Evolutionary conservation across 2,113 vertebrate genomes (phyloP), one percentile per base, ranked within the genome.

Genomic region (Axis porcinus): DNA sequence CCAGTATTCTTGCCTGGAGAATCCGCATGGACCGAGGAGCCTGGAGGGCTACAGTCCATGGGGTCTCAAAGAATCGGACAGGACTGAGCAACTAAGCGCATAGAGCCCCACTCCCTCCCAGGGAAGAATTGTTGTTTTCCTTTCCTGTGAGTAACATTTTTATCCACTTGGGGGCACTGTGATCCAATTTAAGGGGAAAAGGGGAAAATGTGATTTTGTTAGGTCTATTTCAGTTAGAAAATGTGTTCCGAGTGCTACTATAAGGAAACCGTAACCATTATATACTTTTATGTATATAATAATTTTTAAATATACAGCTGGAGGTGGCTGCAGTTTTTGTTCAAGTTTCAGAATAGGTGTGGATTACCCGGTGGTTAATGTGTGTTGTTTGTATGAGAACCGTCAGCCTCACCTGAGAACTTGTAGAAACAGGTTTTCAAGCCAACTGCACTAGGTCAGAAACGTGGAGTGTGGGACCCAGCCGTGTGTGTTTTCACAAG

Each of bases 91-190:
- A 40, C 2, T 1, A 11, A 70, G 64, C n/a, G 3, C n/a, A 23
- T 11, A 13, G 16, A 54, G 36, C 8, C 1, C 67, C 19, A 55
- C n/a, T 25, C 2, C 23, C 2, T 70, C 30, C 60, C 52, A 33
- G 2, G 6, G 10, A 40, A 89, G 30, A 84, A 76, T 40, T 62
- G 23, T 52, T 92, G 1, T 27, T 81, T 97, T 94, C n/a, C 11
- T 81, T 82, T 84, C 84, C 70, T 97, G 97, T 33, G 55, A 30
- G 64, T 96, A 85, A 78, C 86, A 30, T 96, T 95, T 97, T 92
- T 36, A 94, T 98, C 99, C 99, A 99, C 99, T 94, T 97, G 99
- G 98, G 98, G 99, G 99, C 99, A 98, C 98, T 98, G 93, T 98
- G 86, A 98, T 98, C 98, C 98, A 98, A 98, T 97, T 88, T 97